Base-by-base conservation (phyloP, 2,113 vertebrate species). In the Pterocles orientalis region DNA sequence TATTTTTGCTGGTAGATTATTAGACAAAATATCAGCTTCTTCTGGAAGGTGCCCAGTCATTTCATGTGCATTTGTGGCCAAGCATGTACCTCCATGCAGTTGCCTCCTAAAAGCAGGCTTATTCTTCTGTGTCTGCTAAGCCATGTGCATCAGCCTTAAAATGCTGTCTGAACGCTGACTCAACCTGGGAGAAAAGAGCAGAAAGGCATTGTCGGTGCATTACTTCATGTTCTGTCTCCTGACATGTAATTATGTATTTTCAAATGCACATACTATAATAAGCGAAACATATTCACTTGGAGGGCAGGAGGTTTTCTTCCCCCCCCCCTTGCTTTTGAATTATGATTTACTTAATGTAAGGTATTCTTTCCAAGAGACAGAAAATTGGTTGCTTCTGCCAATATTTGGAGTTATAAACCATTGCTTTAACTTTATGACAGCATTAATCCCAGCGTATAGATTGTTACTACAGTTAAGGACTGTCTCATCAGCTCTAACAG, bases 321-420 rank as follows among this genome's bases (percentile, higher is more conserved):
- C 29, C 6, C 9, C 9, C 21, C 7, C 45, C 78, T 77, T 93
- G 77, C 82, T 88, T 68, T 89, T 77, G 80, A 95, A 80, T 92
- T 84, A 88, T 86, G 58, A 76, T 95, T 96, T 97, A 80, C 65
- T 94, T 96, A 72, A 94, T 90, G 72, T 86, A 88, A 94, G 94
- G 56, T 54, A 53, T 19, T 89, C 91, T 78, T 96, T 96, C 91
- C 89, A 84, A 94, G 92, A 96, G 92, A 95, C 45, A 78, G 94
- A 92, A 96, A 97, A 97, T 96, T 90, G 88, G 93, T 96, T 96
- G 51, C 96, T 97, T 96, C 92, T 97, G 66, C 92, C 88, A 94
- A 82, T 95, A 93, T 94, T 96, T 96, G 58, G 94, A 95, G 93
- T 95, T 97, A 91, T 54, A 96, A 97, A 82, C 71, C 92, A 86